These are phyloP conservation scores for Disparrhopalites patrizii DNA, from an alignment of 2,888 invertebrate species.

Conservation along the genomic window DNA sequence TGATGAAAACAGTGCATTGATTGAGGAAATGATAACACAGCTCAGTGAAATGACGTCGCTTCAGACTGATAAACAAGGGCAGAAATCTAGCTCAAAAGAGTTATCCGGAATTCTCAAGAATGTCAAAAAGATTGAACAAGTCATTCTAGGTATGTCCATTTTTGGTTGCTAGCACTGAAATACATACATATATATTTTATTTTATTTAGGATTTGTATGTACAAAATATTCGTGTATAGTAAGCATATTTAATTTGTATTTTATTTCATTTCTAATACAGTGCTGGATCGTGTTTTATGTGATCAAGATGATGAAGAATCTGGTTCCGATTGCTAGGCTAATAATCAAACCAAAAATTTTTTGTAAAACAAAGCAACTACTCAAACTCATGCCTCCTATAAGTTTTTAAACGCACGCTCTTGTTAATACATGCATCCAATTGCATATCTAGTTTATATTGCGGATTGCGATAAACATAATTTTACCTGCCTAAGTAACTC, in stretches of 20 bases:
- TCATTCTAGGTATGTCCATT: slow-evolving; percentile 53
- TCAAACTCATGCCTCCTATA: background rate
- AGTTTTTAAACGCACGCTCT: background rate
- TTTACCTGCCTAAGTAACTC: too few relatives aligned
- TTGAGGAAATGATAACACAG: slow-evolving; percentile 50
- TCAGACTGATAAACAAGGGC: slow-evolving; percentile 48
- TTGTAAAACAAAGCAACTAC: background rate
- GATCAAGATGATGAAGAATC: slow-evolving; percentile 49
- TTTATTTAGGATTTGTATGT: too few relatives aligned
- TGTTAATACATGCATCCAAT: background rate
- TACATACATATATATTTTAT: too few relatives aligned
- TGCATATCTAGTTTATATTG: background rate
- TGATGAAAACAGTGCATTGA: slow-evolving; percentile 49
- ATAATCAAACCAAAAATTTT: too few relatives aligned
- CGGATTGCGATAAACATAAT: too few relatives aligned
- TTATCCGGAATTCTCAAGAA: slow-evolving; percentile 56
- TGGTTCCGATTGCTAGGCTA: slow-evolving; percentile 16
- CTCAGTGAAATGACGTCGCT: slow-evolving; percentile 47
- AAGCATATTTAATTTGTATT: too few relatives aligned
- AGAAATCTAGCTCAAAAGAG: slow-evolving; percentile 52
- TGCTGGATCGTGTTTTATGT: slow-evolving; percentile 50
- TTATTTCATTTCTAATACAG: slow-evolving; percentile 38
- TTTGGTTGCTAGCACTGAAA: too few relatives aligned
- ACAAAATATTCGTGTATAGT: too few relatives aligned
- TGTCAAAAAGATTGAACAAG: slow-evolving; percentile 56